phyloP scores from a whole-genome alignment of 1,140 invertebrate species.

The Hydropsyche tenuis region DNA sequence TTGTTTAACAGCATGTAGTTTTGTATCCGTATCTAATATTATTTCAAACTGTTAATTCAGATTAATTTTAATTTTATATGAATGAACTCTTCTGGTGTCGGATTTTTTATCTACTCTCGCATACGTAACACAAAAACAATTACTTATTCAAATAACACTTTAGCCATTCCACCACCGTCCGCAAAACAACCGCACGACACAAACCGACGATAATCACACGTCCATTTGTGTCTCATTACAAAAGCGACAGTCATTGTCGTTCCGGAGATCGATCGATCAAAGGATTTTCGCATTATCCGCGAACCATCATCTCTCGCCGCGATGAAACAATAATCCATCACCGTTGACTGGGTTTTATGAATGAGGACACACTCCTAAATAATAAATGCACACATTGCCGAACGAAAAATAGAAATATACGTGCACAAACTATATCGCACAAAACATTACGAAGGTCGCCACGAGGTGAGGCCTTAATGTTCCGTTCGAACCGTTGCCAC shows the following conservation, averaged over 20 bases:
- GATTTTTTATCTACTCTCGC: no score
- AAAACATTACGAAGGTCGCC: slow-evolving; percentile 27
- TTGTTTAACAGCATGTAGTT: no score
- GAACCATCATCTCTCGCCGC: background rate
- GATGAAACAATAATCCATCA: slow-evolving; percentile 37
- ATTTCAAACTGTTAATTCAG: no score
- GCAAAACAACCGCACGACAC: no score
- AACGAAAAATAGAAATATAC: slow-evolving; percentile 6
- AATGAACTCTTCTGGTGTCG: no score
- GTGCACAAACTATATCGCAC: background rate
- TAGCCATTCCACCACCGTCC: no score
- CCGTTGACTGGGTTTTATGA: slow-evolving; percentile 39
- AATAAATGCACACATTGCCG: background rate
- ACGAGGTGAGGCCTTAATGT: slow-evolving; percentile 33
- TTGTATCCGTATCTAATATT: no score
- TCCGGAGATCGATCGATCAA: background rate
- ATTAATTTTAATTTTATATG: no score
- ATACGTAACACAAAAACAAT: no score
- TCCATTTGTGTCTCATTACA: no score
- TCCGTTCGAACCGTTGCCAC: slow-evolving; percentile 12
- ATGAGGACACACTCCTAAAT: slow-evolving; percentile 38
- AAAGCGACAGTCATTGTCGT: background rate
- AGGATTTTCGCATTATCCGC: slow-evolving; percentile 19
- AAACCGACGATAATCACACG: no score
- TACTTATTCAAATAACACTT: no score